These are phyloP conservation scores for Phyto melanocephala DNA, from an alignment of 2,888 invertebrate species.

Conservation along the genomic window DNA sequence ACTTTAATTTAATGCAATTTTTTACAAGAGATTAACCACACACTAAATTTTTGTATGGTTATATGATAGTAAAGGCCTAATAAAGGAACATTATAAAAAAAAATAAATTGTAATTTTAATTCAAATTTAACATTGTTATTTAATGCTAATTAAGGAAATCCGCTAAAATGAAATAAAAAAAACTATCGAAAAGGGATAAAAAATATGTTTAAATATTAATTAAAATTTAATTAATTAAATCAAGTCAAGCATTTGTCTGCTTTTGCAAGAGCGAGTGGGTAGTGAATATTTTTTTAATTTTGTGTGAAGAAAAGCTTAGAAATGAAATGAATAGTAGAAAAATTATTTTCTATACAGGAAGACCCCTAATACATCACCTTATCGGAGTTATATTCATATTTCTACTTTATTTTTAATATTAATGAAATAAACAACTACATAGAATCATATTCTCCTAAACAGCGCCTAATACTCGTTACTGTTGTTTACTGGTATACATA, in stretches of 20 bases:
- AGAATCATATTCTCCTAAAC: no score
- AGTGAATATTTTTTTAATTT: no score
- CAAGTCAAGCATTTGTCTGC: background rate
- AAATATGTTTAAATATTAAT: conserved; percentile 39
- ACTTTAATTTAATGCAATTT: conserved; percentile 33
- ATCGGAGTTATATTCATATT: no score
- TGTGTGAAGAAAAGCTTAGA: no score
- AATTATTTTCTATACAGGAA: no score
- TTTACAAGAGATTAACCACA: background rate
- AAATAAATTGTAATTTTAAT: conserved; percentile 10
- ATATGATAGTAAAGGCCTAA: background rate
- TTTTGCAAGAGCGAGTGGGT: no score
- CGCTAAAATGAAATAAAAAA: conserved; percentile 15
- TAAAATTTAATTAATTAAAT: conserved; percentile 33
- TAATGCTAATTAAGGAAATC: conserved; percentile 58
- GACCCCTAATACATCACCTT: no score
- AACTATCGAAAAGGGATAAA: background rate
- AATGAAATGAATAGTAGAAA: no score
- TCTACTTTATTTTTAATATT: no score
- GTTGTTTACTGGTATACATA: no score
- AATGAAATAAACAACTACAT: no score
- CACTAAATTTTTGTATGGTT: background rate
- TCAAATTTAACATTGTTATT: conserved; percentile 31
- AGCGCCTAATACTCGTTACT: no score
- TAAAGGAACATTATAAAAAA: background rate